Percentiles rank a stretch among this genome's conserved stretches.
phyloP scores from a whole-genome alignment of 2,888 invertebrate species.

The Eremobia ochroleuca region DNA sequence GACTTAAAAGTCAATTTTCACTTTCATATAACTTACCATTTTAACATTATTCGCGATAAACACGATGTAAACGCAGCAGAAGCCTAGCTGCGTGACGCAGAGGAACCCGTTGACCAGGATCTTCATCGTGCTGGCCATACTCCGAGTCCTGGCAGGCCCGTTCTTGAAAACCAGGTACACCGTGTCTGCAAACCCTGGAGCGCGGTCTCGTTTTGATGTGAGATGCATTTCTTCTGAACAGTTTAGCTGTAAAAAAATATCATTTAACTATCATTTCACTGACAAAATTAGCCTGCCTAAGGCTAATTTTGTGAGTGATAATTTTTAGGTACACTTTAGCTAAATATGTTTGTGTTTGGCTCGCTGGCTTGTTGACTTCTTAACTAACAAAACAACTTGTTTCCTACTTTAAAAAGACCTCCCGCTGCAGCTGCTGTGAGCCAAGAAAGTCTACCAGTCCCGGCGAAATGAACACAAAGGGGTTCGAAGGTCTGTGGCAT shows the following conservation, averaged over 20 bases:
- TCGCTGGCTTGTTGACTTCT: neutral
- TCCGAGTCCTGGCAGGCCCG: slow-evolving; percentile 93
- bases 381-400: neutral
- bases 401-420: neutral
- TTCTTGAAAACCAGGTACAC: slow-evolving; percentile 95
- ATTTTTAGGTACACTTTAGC: neutral
- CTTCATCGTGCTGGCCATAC: slow-evolving; percentile 92
- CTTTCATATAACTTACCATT: slow-evolving; percentile 90
- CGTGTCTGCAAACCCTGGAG: slow-evolving; percentile 95
- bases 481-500: neutral
- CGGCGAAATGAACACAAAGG: neutral
- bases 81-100: slow-evolving; percentile 98
- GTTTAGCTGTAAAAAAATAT: slow-evolving; percentile 90
- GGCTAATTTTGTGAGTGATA: neutral
- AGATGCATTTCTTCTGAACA: slow-evolving; percentile 93
- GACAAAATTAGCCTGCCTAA: no score
- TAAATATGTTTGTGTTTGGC: neutral
- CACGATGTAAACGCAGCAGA: slow-evolving; percentile 99
- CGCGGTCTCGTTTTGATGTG: slow-evolving; percentile 89
- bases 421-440: neutral
- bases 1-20: neutral
- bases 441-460: neutral
- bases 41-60: slow-evolving; percentile 97
- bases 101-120: slow-evolving; percentile 96
- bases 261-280: no score